Base-by-base conservation (phyloP, 2,797 vertebrate genomes). In the Muscicapa striata region DNA sequence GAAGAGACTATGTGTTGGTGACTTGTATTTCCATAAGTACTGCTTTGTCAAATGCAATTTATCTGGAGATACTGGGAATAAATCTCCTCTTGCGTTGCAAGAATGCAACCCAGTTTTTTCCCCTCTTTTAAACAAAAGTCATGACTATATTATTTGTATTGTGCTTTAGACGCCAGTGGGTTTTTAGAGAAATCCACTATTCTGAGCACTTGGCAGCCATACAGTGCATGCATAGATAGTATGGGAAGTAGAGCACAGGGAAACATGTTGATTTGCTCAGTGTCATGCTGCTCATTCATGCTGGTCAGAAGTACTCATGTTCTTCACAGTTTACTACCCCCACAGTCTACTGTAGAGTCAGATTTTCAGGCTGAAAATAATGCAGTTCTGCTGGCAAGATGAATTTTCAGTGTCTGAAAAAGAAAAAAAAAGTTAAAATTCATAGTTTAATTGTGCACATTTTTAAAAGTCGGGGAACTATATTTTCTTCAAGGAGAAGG, bases 11-110 rank as follows among this genome's bases (percentile, higher is more conserved):
- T 76, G 75, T 91, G 61, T 85, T 19, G 51, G n/a, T 94, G 76
- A 83, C 87, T 93, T 83, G 15, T 83, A 17, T 80, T 87, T 87
- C 61, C n/a, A 46, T 81, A 80, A 90, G 49, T 94, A 57, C 82
- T 58, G 68, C 87, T 95, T 96, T 96, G 89, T 93, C 62, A 93
- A 70, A 87, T 78, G n/a, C 58, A 85, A 66, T 95, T 93, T 69
- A 51, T 84, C 73, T 94, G 84, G 61, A 70, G 32, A 77, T 91
- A 67, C 24, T 70, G 89, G 30, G 41, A 85, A 91, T 87, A 81
- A 82, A 51, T 84, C 62, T 89, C 49, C 8, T 77, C 13, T 85
- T 64, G 49, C 64, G 57, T 21, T 67, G 27, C 61, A 91, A 87
- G 91, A 95, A 93, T 80, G 68, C 58, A 83, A 32, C 18, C 24